These are phyloP conservation scores for Dynastes hyllus DNA, from an alignment of 2,888 invertebrate genomes.

Conservation along the genomic window DNA sequence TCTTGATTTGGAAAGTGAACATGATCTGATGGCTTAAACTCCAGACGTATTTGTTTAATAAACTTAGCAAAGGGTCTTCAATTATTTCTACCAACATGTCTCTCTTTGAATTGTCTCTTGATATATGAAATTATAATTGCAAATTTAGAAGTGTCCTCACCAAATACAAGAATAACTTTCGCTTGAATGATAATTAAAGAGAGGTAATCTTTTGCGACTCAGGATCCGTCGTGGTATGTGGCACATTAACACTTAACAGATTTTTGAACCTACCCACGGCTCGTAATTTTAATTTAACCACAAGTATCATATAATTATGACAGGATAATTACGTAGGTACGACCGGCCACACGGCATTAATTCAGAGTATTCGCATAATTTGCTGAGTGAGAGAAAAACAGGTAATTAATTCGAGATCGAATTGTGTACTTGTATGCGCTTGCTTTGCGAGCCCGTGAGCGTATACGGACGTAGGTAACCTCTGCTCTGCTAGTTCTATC, in stretches of 20 bases:
- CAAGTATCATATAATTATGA: constrained; percentile 51
- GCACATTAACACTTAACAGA: constrained; percentile 48
- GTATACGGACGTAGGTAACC: not conserved
- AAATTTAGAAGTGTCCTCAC: no score
- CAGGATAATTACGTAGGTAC: constrained; percentile 46
- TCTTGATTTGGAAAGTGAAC: no score
- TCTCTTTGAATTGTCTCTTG: no score
- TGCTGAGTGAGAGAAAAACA: constrained; percentile 39
- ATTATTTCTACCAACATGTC: no score
- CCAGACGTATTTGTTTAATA: no score
- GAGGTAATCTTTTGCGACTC: not conserved
- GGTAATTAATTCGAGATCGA: constrained; percentile 45
- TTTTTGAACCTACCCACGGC: constrained; percentile 46
- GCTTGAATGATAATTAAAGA: not conserved
- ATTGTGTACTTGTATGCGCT: not conserved
- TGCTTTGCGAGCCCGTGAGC: not conserved
- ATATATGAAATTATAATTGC: no score
- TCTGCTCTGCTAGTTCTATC: not conserved
- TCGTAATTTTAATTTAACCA: constrained; percentile 49
- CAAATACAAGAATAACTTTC: not conserved
- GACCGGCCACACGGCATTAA: constrained; percentile 39
- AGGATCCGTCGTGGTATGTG: constrained; percentile 39
- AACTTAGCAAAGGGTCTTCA: no score
- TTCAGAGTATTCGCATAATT: constrained; percentile 46
- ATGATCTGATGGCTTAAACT: no score